Evolutionary conservation across 2,113 vertebrate species (phyloP).

Genomic region (Eidolon helvum): DNA sequence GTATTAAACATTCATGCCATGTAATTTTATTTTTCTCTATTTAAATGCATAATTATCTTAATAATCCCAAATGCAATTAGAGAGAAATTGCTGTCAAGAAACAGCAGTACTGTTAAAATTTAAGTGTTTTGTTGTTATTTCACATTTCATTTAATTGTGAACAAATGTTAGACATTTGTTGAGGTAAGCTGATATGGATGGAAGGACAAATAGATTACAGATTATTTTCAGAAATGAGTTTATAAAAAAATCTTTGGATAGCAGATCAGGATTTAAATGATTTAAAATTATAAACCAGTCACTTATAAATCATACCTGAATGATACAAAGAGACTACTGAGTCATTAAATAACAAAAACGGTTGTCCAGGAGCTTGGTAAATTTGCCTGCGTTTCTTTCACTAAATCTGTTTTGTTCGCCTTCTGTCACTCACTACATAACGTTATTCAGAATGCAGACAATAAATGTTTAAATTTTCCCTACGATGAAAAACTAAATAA

Average conservation of each 20-base stretch:
- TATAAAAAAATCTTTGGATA: neutral
- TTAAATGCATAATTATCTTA: neutral
- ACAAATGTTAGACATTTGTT: neutral
- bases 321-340: neutral
- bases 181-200: neutral
- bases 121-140: neutral
- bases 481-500: neutral
- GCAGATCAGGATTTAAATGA: neutral
- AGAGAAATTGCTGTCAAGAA: neutral
- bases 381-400: neutral
- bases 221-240: neutral
- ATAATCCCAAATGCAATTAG: neutral
- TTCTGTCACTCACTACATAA: neutral
- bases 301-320: neutral
- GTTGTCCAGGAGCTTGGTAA: neutral
- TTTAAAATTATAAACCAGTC: neutral
- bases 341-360: neutral
- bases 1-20: neutral
- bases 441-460: neutral
- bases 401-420: neutral
- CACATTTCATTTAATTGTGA: neutral
- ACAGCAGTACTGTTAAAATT: neutral
- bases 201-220: neutral
- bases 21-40: neutral
- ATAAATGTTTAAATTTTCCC: neutral